These are phyloP conservation scores for Leucoraja erinaceus DNA, from an alignment of 2,113 vertebrate species.

Conservation along the genomic window DNA sequence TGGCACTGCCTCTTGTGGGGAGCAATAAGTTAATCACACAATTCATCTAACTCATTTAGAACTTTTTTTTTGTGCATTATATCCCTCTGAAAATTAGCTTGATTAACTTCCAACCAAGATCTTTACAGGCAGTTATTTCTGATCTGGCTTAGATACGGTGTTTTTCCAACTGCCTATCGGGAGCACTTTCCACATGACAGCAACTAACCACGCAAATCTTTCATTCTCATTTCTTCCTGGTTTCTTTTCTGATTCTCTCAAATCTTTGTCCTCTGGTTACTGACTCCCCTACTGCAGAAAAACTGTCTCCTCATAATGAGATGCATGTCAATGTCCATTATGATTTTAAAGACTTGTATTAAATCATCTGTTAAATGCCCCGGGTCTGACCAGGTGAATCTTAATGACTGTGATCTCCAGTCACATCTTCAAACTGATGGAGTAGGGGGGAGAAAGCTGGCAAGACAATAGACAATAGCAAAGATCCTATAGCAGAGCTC, in stretches of 20 bases:
- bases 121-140: background rate
- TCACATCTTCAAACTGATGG: too few relatives aligned
- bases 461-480: too few relatives aligned
- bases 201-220: too few relatives aligned
- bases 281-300: background rate
- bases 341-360: too few relatives aligned
- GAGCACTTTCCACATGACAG: background rate
- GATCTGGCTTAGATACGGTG: background rate
- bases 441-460: too few relatives aligned
- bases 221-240: background rate
- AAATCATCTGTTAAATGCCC: too few relatives aligned
- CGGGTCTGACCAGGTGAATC: too few relatives aligned
- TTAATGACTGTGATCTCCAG: too few relatives aligned
- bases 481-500: too few relatives aligned
- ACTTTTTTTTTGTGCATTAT: background rate
- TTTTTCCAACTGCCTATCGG: background rate
- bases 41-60: background rate
- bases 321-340: too few relatives aligned
- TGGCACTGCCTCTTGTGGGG: background rate
- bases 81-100: background rate
- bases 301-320: background rate
- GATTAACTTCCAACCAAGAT: background rate
- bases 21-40: background rate
- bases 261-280: background rate
- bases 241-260: background rate